Evolutionary conservation across 2,888 invertebrate species (phyloP), one percentile per base, ranked within the genome.

Genomic region (Salpingus planirostris): DNA sequence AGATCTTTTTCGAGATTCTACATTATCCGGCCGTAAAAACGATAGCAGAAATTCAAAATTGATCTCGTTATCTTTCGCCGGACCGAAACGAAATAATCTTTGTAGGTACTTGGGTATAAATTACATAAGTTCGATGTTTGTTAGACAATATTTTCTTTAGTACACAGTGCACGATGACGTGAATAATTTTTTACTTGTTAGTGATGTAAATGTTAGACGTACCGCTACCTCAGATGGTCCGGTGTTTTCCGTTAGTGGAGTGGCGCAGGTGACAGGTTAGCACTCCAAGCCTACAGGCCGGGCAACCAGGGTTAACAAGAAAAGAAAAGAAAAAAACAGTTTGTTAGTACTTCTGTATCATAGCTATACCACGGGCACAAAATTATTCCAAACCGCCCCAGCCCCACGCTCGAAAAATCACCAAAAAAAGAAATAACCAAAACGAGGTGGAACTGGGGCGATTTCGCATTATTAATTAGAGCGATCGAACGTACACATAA

Each of bases 221-320:
- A 62, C 62, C 61, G 60, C 59, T 60, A 60, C 62, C 61, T 57
- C 52, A 54, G 56, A 50, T 52, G 56, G 56, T 56, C 58, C 54
- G 57, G 54, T 52, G 51, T 52, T 44, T n/a, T 53, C 53, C 54
- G 59, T 59, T 60, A 60, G 59, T 58, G 52, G 57, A 48, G 39
- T 38, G 70, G 56, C 56, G 52, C 50, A 52, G 54, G 60, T 60
- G 60, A 56, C 57, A 57, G 54, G 76, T 79, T 80, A 80, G 79
- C 80, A 80, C 80, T 78, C 79, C 71, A 71, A 72, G 78, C 79
- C 80, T 80, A 79, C 55, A 61, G 60, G 61, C 60, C 61, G 62
- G 62, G 60, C 60, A 62, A 62, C 60, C 60, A 55, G 61, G n/a
- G 62, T 64, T 62, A 64, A 63, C 62, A 64, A 61, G 61, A 64